phyloP scores from a whole-genome alignment of 2,888 invertebrate genomes.

The Protonemura montana region DNA sequence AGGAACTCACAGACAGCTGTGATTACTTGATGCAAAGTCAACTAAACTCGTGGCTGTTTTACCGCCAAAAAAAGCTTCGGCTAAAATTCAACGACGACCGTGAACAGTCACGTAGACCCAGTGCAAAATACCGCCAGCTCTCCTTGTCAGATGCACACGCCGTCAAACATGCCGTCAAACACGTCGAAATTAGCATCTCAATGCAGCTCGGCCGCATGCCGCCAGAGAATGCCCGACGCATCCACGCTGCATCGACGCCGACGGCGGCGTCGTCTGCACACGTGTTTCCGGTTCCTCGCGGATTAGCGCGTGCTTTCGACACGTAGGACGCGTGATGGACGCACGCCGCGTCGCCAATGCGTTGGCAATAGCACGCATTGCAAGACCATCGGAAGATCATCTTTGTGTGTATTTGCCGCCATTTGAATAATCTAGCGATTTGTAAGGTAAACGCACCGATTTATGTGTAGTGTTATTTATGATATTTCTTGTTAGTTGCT shows the following conservation, averaged over 20 bases:
- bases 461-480: slow-evolving; percentile 4
- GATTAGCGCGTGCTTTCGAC: neutral
- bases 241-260: neutral
- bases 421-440: neutral
- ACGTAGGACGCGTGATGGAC: neutral
- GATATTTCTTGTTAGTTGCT: neutral
- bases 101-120: too few species aligned
- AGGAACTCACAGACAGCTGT: too few species aligned
- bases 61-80: too few species aligned
- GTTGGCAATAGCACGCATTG: neutral
- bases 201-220: neutral
- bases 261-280: neutral
- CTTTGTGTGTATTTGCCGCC: neutral
- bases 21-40: too few species aligned
- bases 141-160: too few species aligned
- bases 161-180: too few species aligned
- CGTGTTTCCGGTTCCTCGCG: slow-evolving; percentile 17
- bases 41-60: too few species aligned
- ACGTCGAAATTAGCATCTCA: neutral
- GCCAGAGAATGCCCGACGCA: neutral
- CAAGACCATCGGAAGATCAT: neutral
- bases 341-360: neutral
- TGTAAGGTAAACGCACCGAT: neutral
- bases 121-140: too few species aligned
- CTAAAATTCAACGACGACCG: too few species aligned